These are phyloP conservation scores for Rhinoraja longicauda DNA, from an alignment of 2,797 vertebrate species.

Conservation along the genomic window DNA sequence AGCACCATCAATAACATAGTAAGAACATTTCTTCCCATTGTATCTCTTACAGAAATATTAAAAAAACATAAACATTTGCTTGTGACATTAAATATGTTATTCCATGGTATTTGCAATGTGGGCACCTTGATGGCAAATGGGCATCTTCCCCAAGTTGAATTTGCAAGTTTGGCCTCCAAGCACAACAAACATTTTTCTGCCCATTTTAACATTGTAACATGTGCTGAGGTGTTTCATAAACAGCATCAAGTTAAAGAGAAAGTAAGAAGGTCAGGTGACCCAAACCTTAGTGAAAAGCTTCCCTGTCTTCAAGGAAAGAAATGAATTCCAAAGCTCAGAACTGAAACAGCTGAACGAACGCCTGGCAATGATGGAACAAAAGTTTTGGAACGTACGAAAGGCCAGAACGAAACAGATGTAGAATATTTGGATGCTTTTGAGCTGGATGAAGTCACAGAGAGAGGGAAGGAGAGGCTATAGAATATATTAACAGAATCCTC, in stretches of 20 bases:
- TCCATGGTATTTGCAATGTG: background rate
- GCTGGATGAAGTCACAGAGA: background rate
- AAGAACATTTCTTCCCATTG: background rate
- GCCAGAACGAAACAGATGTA: background rate
- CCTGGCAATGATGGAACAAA: background rate
- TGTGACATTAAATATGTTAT: background rate
- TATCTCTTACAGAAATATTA: background rate
- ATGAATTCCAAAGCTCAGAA: background rate
- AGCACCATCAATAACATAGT: background rate
- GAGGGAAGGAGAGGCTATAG: background rate
- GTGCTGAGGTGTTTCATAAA: background rate
- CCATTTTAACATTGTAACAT: background rate
- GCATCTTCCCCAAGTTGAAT: background rate
- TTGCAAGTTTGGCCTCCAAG: background rate
- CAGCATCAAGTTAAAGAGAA: background rate
- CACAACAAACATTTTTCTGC: background rate
- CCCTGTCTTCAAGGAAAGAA: background rate
- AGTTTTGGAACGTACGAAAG: background rate
- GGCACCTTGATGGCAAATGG: too few species aligned
- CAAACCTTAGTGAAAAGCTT: background rate
- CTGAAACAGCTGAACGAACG: background rate
- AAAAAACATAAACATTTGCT: background rate
- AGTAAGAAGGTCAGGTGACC: background rate
- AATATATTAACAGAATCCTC: background rate
- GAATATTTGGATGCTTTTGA: background rate